phyloP scores from a whole-genome alignment of 2,113 vertebrate species.

The Corythaeola cristata region DNA sequence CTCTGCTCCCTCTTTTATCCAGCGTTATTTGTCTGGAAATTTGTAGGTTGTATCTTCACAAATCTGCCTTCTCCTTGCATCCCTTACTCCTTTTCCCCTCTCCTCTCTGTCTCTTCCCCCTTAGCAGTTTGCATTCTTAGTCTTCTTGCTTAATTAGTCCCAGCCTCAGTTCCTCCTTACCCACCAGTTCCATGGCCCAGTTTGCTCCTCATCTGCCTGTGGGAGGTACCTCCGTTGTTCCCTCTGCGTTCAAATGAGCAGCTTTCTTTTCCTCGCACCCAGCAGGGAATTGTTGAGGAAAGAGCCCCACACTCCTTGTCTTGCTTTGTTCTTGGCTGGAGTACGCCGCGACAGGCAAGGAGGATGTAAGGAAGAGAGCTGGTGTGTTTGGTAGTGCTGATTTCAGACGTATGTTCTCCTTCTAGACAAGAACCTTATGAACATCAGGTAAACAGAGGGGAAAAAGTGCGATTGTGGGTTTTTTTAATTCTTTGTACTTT shows the following conservation, averaged over 20 bases:
- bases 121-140: background rate
- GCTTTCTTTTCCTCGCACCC: background rate
- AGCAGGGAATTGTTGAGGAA: background rate
- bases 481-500: background rate
- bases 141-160: background rate
- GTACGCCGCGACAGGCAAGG: background rate
- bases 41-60: background rate
- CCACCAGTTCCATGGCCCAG: background rate
- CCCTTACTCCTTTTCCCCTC: background rate
- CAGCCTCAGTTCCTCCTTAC: background rate
- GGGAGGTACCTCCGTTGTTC: background rate
- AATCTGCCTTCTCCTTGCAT: background rate
- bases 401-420: background rate
- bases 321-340: background rate
- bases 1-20: background rate
- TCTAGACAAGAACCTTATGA: background rate
- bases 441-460: background rate
- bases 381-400: background rate
- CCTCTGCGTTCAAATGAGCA: fast-evolving
- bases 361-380: background rate
- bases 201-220: background rate
- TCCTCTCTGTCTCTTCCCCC: background rate
- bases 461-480: background rate
- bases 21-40: background rate
- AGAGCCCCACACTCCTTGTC: background rate